These are phyloP conservation scores for Drosophila eugracilis DNA, from an alignment of 1,140 invertebrate genomes.

Conservation along the genomic window DNA sequence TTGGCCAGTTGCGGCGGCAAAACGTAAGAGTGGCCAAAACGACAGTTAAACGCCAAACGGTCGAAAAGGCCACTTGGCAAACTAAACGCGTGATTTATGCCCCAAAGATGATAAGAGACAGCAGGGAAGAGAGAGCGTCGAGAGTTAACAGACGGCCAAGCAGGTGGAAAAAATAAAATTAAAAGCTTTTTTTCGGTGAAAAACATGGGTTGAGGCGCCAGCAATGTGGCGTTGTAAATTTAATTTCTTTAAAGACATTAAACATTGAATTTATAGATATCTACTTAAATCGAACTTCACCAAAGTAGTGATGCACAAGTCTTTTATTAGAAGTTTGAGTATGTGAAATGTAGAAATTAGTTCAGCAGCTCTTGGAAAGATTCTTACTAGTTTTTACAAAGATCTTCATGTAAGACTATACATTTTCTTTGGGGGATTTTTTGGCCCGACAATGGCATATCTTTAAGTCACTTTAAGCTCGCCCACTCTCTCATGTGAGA, in stretches of 20 bases:
- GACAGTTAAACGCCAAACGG: conserved; percentile 59
- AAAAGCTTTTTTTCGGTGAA: neutral
- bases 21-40: conserved; percentile 51
- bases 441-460: conserved; percentile 49
- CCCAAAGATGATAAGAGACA: conserved; percentile 57
- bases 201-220: too few relatives aligned
- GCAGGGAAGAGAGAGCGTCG: conserved; percentile 4
- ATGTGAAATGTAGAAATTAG: too few relatives aligned
- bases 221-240: too few relatives aligned
- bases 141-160: neutral
- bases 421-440: conserved; percentile 14
- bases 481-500: conserved; percentile 12
- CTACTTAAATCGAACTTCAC: too few relatives aligned
- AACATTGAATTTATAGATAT: too few relatives aligned
- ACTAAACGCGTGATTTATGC: conserved; percentile 73
- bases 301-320: too few relatives aligned
- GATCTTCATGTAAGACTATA: neutral
- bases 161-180: conserved; percentile 11
- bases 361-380: too few relatives aligned
- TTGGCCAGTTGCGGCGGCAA: conserved; percentile 10
- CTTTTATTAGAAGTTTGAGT: too few relatives aligned
- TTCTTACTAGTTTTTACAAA: neutral
- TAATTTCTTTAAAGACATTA: neutral
- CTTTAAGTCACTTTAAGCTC: conserved; percentile 77
- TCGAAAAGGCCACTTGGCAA: conserved; percentile 67